Conservation (phyloP, 2,797 vertebrate genomes). For the Morus bassanus region DNA sequence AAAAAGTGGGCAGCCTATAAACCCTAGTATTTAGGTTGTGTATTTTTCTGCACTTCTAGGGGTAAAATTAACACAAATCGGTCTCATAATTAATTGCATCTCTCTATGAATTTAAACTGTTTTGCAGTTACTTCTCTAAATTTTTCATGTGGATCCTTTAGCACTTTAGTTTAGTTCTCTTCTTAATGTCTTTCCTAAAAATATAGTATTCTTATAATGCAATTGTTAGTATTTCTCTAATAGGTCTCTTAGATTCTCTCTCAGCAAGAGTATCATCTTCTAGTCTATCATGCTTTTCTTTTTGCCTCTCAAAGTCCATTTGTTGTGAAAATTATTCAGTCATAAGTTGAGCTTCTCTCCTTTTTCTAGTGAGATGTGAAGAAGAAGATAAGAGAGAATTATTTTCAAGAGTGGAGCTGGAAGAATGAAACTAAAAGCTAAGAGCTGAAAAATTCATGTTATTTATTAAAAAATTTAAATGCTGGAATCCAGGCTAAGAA, state of each 20-base stretch:
- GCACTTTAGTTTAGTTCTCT: neutral
- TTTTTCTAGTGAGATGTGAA: conserved; percentile 1
- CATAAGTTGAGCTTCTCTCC: neutral
- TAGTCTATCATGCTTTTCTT: neutral
- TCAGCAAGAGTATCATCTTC: neutral
- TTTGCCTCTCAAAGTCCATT: neutral
- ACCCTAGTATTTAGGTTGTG: neutral
- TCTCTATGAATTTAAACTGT: neutral
- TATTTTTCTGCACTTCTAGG: neutral
- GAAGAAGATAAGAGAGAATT: neutral
- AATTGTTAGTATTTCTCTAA: neutral
- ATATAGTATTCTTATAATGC: neutral
- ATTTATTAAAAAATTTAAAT: neutral
- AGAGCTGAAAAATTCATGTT: neutral
- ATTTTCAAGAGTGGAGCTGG: conserved; percentile 2
- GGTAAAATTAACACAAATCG: neutral
- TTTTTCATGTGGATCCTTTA: neutral
- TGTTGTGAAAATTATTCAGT: conserved; percentile 15
- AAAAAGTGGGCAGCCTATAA: neutral
- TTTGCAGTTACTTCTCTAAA: neutral
- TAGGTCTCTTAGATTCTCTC: neutral
- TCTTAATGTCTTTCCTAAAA: neutral
- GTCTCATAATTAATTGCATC: neutral
- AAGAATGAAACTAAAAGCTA: conserved; percentile 16
- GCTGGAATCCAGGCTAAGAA: neutral